Evolutionary conservation across 2,888 invertebrate genomes (phyloP).

Genomic region (Steinernema carpocapsae): DNA sequence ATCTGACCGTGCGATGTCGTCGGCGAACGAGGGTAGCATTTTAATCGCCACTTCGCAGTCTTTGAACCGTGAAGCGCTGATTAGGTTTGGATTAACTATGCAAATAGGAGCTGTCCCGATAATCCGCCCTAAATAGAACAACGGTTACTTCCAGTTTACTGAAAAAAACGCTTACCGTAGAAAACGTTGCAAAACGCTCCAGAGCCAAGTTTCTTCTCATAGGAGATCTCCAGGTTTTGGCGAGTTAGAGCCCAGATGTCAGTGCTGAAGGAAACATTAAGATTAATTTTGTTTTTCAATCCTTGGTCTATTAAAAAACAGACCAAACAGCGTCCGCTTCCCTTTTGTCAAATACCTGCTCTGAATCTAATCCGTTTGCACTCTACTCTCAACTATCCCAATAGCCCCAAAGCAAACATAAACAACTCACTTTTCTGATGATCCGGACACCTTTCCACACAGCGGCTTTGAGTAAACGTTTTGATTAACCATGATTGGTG

Average conservation of each 20-base stretch:
- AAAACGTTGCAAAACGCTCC: conserved; percentile 65
- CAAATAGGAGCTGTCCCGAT: conserved; percentile 57
- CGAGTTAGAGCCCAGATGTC: conserved; percentile 40
- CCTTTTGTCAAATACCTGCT: too few species aligned
- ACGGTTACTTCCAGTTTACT: not conserved
- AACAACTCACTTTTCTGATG: conserved; percentile 23
- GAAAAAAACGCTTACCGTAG: conserved; percentile 42
- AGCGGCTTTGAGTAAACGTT: conserved; percentile 22
- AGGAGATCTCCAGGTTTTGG: conserved; percentile 52
- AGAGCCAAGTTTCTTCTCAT: conserved; percentile 59
- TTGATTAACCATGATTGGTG: not conserved
- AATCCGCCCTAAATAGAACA: conserved; percentile 46
- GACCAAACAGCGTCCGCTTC: too few species aligned
- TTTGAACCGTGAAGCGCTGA: conserved; percentile 45
- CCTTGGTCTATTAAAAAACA: too few species aligned
- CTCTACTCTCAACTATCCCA: not conserved
- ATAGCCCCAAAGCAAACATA: too few species aligned
- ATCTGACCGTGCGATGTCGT: conserved; percentile 59
- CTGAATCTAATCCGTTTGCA: not conserved
- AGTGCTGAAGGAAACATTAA: not conserved
- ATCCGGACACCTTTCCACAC: conserved; percentile 2
- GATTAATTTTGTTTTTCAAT: not conserved
- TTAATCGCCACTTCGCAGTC: conserved; percentile 50
- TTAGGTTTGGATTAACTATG: conserved; percentile 49
- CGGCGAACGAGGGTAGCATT: conserved; percentile 50